A percentile compares a stretch with the other conserved stretches of the same genome.
phyloP scores from a whole-genome alignment of 2,797 vertebrate species.

The Carapus acus region DNA sequence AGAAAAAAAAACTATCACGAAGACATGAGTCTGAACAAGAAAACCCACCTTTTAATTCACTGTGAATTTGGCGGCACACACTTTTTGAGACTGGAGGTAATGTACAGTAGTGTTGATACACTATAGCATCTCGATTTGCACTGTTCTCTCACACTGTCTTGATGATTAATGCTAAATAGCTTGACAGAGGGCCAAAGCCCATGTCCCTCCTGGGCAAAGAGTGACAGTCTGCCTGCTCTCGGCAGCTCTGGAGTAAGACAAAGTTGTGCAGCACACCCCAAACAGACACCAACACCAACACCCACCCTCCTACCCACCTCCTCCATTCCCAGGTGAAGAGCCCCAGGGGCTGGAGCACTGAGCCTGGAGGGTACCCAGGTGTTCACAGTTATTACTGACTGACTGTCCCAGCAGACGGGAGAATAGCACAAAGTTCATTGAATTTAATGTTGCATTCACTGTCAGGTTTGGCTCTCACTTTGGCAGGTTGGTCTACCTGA shows the following conservation, averaged over 20 bases:
- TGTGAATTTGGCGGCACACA: slow-evolving; percentile 47
- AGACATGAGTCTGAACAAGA: neutral
- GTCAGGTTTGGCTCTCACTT: slow-evolving; percentile 42
- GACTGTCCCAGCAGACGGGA: slow-evolving; percentile 50
- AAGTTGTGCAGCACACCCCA: slow-evolving; percentile 34
- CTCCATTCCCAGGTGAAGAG: slow-evolving; percentile 72
- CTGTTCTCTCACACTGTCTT: slow-evolving; percentile 46
- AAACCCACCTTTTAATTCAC: slow-evolving; percentile 22
- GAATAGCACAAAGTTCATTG: slow-evolving; percentile 48
- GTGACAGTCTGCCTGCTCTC: slow-evolving; percentile 63
- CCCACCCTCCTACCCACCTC: slow-evolving; percentile 4
- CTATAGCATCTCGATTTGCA: slow-evolving; percentile 45
- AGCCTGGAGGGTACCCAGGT: slow-evolving; percentile 73
- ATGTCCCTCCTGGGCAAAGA: slow-evolving; percentile 65
- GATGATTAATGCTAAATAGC: slow-evolving; percentile 70
- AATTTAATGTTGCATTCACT: slow-evolving; percentile 48
- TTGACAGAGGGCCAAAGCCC: slow-evolving; percentile 66
- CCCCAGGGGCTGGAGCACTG: slow-evolving; percentile 61
- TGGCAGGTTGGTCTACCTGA: slow-evolving; percentile 52
- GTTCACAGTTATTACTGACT: slow-evolving; percentile 63
- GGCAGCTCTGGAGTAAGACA: slow-evolving; percentile 52
- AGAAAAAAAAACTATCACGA: neutral
- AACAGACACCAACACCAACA: too few species aligned
- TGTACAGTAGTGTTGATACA: slow-evolving; percentile 32
- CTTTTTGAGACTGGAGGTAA: slow-evolving; percentile 12